Base-by-base conservation (phyloP, 2,797 vertebrate genomes). In the Lithobates sylvaticus region DNA sequence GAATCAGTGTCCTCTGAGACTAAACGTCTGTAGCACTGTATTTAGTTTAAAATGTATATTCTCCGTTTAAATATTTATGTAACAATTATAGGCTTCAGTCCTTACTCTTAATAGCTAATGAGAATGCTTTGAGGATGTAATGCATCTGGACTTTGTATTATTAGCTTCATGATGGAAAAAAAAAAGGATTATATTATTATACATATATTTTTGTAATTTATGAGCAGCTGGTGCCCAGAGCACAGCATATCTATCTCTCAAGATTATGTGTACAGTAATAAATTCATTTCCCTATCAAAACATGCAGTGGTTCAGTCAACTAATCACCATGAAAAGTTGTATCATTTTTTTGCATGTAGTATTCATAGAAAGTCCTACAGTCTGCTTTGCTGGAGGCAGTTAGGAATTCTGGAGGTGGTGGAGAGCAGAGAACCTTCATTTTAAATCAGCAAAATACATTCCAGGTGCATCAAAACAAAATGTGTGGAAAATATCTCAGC, bases 11-110 rank as follows among this genome's bases (percentile, higher is more conserved):
- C 90, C 9, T 0, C 89, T 89, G 78, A 76, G 89, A 91, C 88
- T 90, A 90, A 79, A 85, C 88, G 91, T 88, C 88, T 64, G 54
- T 23, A 88, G 83, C 81, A 36, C 80, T 89, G 83, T 86, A 88
- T 93, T 91, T 89, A 89, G 77, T 67, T 90, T 85, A 89, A 90
- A 88, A 93, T 90, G 87, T 89, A 92, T 91, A 85, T 68, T 0
- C 88, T 90, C 87, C 78, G 84, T 91, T 84, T 94, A 95, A 95
- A 95, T 95, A 94, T 95, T 95, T 95, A 93, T 90, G 90, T 77
- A 88, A 34, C 54, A 89, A 71, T 92, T 89, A 88, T 88, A 91
- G 88, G 91, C 91, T 73, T 94, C 94, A 93, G 93, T 88, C 89
- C 86, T 90, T 87, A 58, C 89, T 88, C 88, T 91, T 88, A 85